Base-by-base conservation (phyloP, 2,888 invertebrate species). In the Tetragonisca angustula region DNA sequence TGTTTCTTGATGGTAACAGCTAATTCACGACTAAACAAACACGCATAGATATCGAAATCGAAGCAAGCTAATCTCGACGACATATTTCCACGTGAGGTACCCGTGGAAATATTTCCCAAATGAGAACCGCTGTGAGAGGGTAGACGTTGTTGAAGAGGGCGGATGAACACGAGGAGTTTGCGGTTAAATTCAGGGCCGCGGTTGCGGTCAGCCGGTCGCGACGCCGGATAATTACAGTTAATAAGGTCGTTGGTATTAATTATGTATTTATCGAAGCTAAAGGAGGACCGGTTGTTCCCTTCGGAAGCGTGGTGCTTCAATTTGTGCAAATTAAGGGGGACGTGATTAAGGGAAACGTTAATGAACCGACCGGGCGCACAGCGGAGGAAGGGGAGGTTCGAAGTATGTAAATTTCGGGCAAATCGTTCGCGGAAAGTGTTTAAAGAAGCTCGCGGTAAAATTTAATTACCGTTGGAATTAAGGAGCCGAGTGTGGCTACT, bases 191-290 rank as follows among this genome's bases (percentile, higher is more conserved):
- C 74, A 43, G 62, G 64, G 68, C 36, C 64, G 61, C 54, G 70
- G 52, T 76, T 65, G 69, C 72, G 54, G 67, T 59, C 56, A 32
- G 49, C 36, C 36, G 19, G 36, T 43, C 65, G 74, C 50, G 27
- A 62, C 43, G 59, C 68, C 32, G 79, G 56, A 81, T 83, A 89
- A 89, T 87, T 82, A 75, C 50, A 50, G 73, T 86, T 87, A 83
- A 87, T 86, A 68, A 78, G 80, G 67, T 70, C 80, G 79, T 84
- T 67, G 76, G 68, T 84, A 77, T 84, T 79, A 76, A 86, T 88
- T 86, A 87, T 24, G 68, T 52, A 75, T 75, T 83, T 79, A 81
- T 83, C 72, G 74, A 52, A 6, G 64, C 61, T 24, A 27, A 59
- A 50, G 62, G 27, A 24, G 19, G 19, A 11, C 49, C 24, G 17